phyloP scores from a whole-genome alignment of 2,888 invertebrate species.

The Drosophila nr. perissopoda region DNA sequence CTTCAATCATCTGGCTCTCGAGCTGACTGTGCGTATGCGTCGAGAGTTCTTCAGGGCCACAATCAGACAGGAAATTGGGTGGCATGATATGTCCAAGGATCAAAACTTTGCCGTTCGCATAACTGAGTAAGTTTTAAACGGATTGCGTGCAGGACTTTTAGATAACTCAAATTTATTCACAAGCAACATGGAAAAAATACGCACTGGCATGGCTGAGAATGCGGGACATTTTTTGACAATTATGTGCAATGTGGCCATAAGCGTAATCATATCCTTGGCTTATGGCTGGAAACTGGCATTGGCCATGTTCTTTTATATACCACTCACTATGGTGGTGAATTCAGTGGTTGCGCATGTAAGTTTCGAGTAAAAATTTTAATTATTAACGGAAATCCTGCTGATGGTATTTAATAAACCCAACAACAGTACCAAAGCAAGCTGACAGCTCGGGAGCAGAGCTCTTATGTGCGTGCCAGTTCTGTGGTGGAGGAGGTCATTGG shows the following conservation, averaged over 20 bases:
- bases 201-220: constrained; percentile 93
- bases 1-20: constrained; percentile 88
- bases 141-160: neutral
- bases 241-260: constrained; percentile 84
- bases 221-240: constrained; percentile 90
- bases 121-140: constrained; percentile 87
- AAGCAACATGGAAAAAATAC: constrained; percentile 91
- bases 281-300: constrained; percentile 94
- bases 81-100: constrained; percentile 90
- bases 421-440: constrained; percentile 88
- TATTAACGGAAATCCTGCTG: neutral
- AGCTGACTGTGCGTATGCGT: constrained; percentile 87
- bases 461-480: constrained; percentile 91
- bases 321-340: constrained; percentile 90
- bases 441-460: constrained; percentile 88
- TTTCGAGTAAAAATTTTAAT: neutral
- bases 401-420: constrained; percentile 38
- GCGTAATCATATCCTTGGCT: constrained; percentile 88
- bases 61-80: constrained; percentile 89
- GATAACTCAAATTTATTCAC: constrained; percentile 27
- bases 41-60: constrained; percentile 87
- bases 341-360: constrained; percentile 89
- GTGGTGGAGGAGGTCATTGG: constrained; percentile 91
- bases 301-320: constrained; percentile 91
- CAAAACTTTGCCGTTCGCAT: constrained; percentile 90